Evolutionary conservation across 2,888 invertebrate species (phyloP).

Genomic region (Rhaphigaster nebulosa): DNA sequence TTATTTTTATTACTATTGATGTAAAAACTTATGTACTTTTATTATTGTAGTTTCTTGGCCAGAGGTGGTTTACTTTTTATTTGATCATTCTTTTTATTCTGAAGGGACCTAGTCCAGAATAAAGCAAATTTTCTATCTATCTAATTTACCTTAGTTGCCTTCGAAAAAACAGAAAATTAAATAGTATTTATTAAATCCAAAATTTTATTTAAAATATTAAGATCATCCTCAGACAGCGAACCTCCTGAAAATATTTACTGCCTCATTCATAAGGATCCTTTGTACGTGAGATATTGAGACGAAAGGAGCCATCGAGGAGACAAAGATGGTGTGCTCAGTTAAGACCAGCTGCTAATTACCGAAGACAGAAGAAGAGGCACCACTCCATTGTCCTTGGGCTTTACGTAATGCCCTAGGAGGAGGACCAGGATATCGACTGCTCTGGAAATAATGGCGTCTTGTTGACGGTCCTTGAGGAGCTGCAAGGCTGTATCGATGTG

Average conservation of each 20-base stretch:
- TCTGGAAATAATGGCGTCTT: background rate
- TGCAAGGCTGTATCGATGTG: background rate
- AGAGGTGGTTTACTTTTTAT: too few species aligned
- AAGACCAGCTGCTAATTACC: background rate
- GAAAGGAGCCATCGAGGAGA: background rate
- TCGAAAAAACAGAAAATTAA: too few species aligned
- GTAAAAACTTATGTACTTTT: too few species aligned
- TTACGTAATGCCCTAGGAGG: background rate
- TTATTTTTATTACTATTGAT: too few species aligned
- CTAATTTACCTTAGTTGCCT: too few species aligned
- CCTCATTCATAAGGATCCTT: background rate
- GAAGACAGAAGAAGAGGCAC: background rate
- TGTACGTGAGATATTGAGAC: background rate
- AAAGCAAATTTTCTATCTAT: too few species aligned
- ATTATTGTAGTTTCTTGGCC: too few species aligned
- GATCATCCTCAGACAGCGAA: background rate
- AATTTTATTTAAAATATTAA: background rate
- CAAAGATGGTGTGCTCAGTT: background rate
- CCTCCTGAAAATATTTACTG: background rate
- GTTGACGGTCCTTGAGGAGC: conserved; percentile 14
- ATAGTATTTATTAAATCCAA: too few species aligned
- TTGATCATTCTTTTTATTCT: too few species aligned
- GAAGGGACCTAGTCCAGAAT: too few species aligned
- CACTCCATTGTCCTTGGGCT: background rate
- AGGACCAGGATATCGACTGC: background rate